Conservation (phyloP, 1,140 invertebrate species). For the Melipona quadrifasciata region DNA sequence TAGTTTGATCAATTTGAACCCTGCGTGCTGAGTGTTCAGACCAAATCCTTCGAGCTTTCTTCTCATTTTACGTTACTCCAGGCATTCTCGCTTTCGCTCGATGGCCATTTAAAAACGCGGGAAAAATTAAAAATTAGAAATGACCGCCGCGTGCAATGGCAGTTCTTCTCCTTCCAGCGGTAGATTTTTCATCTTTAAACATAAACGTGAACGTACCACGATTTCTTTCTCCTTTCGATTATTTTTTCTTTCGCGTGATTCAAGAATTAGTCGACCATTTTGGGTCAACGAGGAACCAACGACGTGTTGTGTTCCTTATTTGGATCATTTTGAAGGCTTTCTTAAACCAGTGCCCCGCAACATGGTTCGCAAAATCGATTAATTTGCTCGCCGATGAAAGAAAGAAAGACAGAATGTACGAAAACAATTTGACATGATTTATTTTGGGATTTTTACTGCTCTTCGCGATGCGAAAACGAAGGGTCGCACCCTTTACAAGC, state of each 20-base stretch:
- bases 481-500: background rate
- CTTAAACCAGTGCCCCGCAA: too few species aligned
- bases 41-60: constrained; percentile 20
- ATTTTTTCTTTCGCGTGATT: background rate
- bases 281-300: background rate
- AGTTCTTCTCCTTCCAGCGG: background rate
- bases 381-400: too few species aligned
- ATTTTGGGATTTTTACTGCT: too few species aligned
- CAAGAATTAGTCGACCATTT: background rate
- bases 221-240: background rate
- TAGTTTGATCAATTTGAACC: background rate
- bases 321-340: too few species aligned
- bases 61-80: background rate
- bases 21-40: constrained; percentile 45
- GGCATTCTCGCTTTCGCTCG: constrained; percentile 23
- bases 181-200: background rate
- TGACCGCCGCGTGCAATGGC: constrained; percentile 10
- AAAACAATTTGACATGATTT: background rate
- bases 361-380: too few species aligned
- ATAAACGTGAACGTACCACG: background rate
- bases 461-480: too few species aligned
- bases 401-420: background rate
- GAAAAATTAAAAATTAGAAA: constrained; percentile 8
- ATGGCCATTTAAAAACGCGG: constrained; percentile 5
- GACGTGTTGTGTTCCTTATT: too few species aligned